A percentile compares a stretch with the other conserved stretches of the same genome.
Conservation (phyloP, 2,888 invertebrate species). For the Atherix ibis region DNA sequence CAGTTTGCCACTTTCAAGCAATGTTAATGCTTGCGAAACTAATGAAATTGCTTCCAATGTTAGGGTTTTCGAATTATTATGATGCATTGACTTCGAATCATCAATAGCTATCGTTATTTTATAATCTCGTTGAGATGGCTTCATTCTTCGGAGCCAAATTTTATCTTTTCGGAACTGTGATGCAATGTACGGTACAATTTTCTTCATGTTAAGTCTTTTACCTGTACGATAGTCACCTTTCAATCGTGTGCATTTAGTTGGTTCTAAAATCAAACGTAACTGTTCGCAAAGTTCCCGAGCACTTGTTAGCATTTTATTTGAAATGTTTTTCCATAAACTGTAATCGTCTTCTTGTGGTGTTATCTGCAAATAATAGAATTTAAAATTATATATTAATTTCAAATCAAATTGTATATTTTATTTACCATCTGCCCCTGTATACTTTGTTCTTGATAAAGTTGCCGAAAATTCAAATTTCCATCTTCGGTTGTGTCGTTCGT, state of each 20-base stretch:
- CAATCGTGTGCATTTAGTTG: constrained; percentile 79
- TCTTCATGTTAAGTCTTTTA: constrained; percentile 93
- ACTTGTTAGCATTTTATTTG: constrained; percentile 34
- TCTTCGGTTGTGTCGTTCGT: constrained; percentile 20
- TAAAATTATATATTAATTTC: not conserved
- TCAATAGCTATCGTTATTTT: constrained; percentile 93
- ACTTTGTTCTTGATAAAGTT: constrained; percentile 25
- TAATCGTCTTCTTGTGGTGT: constrained; percentile 23
- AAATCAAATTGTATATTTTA: constrained; percentile 1
- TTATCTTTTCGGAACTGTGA: constrained; percentile 98
- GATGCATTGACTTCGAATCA: constrained; percentile 84
- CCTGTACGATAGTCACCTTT: constrained; percentile 95
- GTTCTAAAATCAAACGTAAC: constrained; percentile 84
- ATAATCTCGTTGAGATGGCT: constrained; percentile 89
- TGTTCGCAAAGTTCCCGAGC: constrained; percentile 86
- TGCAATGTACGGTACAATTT: constrained; percentile 94
- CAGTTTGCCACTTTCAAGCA: constrained; percentile 87
- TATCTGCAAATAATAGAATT: constrained; percentile 13
- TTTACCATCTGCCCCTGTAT: constrained; percentile 19
- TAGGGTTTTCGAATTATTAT: constrained; percentile 74
- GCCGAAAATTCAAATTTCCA: constrained; percentile 23
- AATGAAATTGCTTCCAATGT: constrained; percentile 91
- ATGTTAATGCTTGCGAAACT: constrained; percentile 73
- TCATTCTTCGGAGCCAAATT: constrained; percentile 93
- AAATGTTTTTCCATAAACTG: constrained; percentile 29